These are phyloP conservation scores for Mizuhopecten yessoensis DNA, from an alignment of 1,140 invertebrate species.

Conservation along the genomic window DNA sequence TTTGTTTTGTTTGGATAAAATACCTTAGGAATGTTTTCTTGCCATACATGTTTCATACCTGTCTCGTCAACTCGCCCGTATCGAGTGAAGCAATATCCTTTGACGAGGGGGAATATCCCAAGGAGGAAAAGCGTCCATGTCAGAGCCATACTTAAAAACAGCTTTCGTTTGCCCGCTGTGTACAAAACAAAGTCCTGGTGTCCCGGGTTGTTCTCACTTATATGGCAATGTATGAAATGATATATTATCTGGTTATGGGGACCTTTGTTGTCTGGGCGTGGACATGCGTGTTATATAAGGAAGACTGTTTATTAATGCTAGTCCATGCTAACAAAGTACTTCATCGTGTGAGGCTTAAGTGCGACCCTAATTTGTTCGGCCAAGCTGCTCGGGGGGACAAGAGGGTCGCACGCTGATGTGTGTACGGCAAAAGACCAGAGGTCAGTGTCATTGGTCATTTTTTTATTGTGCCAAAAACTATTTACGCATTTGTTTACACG, in stretches of 20 bases:
- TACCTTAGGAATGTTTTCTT: no score
- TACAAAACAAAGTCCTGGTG: background rate
- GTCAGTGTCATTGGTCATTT: background rate
- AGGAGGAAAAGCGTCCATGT: background rate
- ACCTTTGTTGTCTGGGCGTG: constrained; percentile 14
- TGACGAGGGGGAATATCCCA: background rate
- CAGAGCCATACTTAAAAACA: background rate
- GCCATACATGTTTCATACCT: constrained; percentile 10
- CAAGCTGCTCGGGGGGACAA: background rate
- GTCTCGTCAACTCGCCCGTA: background rate
- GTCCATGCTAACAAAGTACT: background rate
- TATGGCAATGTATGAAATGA: background rate
- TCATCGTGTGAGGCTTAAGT: background rate
- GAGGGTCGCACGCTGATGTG: background rate
- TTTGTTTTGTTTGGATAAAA: no score
- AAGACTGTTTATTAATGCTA: background rate
- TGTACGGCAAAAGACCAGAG: background rate
- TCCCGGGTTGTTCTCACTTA: background rate
- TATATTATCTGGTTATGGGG: background rate
- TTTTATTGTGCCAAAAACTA: background rate
- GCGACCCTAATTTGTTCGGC: background rate
- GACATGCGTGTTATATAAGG: background rate
- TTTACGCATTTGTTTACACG: background rate
- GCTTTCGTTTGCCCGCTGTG: background rate
- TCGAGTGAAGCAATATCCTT: background rate